Percentiles rank a stretch among this genome's conserved stretches.
Conservation (phyloP, 2,113 vertebrate species). For the Apeltes quadracus region DNA sequence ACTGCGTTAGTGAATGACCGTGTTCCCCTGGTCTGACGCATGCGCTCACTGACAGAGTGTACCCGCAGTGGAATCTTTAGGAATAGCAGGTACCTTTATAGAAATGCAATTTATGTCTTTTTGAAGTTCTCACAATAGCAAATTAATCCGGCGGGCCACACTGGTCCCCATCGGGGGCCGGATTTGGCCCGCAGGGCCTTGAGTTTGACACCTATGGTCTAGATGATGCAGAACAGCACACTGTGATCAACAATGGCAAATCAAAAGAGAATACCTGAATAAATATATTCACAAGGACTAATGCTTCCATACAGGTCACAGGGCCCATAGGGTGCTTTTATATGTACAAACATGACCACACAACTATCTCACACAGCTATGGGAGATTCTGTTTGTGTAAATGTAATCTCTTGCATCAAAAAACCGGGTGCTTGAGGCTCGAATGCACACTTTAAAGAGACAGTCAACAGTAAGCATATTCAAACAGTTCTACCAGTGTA, state of each 20-base stretch:
- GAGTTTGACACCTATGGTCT: no score
- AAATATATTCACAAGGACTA: neutral
- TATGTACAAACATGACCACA: neutral
- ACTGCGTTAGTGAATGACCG: no score
- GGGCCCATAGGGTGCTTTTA: neutral
- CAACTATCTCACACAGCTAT: no score
- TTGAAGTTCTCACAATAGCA: no score
- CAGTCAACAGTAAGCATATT: constrained; percentile 32
- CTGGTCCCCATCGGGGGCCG: no score
- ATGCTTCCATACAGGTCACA: neutral
- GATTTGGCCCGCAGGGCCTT: no score
- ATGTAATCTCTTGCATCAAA: constrained; percentile 5
- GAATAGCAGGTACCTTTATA: no score
- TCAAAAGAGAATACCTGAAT: neutral
- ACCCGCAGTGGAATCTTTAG: no score
- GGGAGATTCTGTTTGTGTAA: neutral
- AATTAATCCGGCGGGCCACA: no score
- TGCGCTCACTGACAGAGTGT: no score
- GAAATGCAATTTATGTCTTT: no score
- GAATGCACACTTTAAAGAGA: constrained; percentile 20
- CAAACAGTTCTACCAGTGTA: constrained; percentile 17
- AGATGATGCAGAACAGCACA: neutral
- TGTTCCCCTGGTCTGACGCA: no score
- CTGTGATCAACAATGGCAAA: neutral
- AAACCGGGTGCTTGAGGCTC: constrained; percentile 4